Evolutionary conservation across 2,888 invertebrate genomes (phyloP).

Genomic region (Achlya flavicornis): DNA sequence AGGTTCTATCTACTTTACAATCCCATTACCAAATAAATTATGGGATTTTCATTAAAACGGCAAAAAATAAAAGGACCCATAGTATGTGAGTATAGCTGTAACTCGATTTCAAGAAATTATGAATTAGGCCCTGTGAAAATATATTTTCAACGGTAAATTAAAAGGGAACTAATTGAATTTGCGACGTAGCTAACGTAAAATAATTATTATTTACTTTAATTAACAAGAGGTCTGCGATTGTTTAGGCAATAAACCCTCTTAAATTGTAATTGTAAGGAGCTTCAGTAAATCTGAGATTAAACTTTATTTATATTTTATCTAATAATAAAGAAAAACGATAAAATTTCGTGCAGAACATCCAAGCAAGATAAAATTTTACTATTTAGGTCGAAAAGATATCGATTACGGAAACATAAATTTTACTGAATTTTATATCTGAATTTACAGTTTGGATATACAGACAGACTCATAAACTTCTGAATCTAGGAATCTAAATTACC

Average conservation of each 20-base stretch:
- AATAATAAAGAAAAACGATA: background rate
- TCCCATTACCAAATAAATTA: background rate
- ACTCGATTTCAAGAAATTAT: no score
- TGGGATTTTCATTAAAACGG: no score
- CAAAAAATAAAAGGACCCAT: no score
- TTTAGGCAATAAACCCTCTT: background rate
- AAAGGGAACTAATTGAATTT: no score
- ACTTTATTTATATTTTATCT: background rate
- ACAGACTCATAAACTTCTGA: background rate
- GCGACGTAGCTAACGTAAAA: background rate
- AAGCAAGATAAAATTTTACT: background rate
- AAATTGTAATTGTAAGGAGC: background rate
- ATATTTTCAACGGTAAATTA: no score
- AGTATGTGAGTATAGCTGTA: no score
- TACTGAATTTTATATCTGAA: conserved; percentile 7
- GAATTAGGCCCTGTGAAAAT: no score
- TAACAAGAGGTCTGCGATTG: background rate
- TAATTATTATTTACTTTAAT: background rate
- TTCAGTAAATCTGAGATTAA: background rate
- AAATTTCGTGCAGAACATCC: background rate
- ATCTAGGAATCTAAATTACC: background rate
- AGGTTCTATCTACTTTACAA: background rate
- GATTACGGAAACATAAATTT: conserved; percentile 3
- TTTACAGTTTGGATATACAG: conserved; percentile 1
- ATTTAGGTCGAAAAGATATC: conserved; percentile 2